Evolutionary conservation across 2,888 invertebrate genomes (phyloP), one percentile per base, ranked within the genome.

Genomic region (Dynastes hyllus): DNA sequence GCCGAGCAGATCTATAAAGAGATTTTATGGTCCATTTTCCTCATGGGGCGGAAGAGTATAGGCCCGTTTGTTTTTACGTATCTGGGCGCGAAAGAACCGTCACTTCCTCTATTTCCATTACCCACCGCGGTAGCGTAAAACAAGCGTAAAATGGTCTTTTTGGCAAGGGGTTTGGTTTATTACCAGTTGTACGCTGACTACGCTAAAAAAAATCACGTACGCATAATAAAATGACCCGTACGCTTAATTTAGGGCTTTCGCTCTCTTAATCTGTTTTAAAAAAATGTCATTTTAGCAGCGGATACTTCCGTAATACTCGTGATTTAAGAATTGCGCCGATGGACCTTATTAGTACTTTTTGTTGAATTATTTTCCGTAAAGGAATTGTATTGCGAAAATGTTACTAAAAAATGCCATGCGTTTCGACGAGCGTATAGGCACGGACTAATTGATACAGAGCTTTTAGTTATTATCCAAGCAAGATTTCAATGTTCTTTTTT

Each of bases 11-110:
- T 73, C 73, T 73, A 73, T 61, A 73, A 61, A 73, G 22, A 5
- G 40, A 73, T 73, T 73, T 73, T 73, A 73, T 58, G 73, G 40
- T 61, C 58, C 40, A 40, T 58, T 73, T 61, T 73, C 29, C 27
- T 58, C 61, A 22, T 45, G 40, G 45, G 16, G 45, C 16, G 16
- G 58, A 22, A 61, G 40, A 13, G 45, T 22, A 27, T 61, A 58
- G 37, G 27, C 22, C 22, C 32, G 73, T 61, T 58, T 73, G 58
- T 27, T 61, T 73, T 73, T 40, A 22, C 67, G 67, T 27, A 69
- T 50, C 50, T 50, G 61, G 9, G 40, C 4, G 61, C 58, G 73
- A 61, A 58, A 27, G 37, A 73, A 16, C 55, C 11, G 45, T 8
- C 11, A 45, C 45, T 11, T 45, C 8, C 45, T 0, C 45, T 45